Conservation (phyloP, 1,140 invertebrate species). For the Condylostylus longicornis region DNA sequence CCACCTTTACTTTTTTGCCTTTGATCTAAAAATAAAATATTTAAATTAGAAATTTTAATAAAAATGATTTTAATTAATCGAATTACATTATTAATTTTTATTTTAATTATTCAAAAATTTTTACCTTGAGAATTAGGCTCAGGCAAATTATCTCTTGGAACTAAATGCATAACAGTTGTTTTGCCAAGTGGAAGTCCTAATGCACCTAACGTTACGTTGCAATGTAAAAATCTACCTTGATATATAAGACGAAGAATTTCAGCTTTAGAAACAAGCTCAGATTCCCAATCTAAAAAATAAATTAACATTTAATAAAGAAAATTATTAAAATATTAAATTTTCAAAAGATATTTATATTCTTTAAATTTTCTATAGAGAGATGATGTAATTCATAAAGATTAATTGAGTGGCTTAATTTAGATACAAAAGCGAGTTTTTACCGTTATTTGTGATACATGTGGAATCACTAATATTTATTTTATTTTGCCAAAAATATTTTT, state of each 20-base stretch:
- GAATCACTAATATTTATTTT: too few relatives aligned
- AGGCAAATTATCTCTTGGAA: slow-evolving; percentile 95
- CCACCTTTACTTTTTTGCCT: slow-evolving; percentile 88
- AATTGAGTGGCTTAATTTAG: too few relatives aligned
- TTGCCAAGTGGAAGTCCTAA: slow-evolving; percentile 89
- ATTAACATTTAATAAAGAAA: background rate
- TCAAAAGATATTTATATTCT: background rate
- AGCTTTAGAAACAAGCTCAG: slow-evolving; percentile 86
- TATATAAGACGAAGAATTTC: slow-evolving; percentile 97
- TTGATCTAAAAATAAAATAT: slow-evolving; percentile 64
- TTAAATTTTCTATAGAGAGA: too few relatives aligned
- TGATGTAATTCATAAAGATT: too few relatives aligned
- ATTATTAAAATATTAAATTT: background rate
- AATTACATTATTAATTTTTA: background rate
- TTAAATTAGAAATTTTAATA: background rate
- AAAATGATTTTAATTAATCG: background rate
- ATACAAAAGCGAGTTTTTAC: too few relatives aligned
- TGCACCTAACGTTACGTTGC: slow-evolving; percentile 95
- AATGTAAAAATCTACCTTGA: slow-evolving; percentile 97
- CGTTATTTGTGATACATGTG: too few relatives aligned
- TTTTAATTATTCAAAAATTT: background rate
- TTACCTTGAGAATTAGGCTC: slow-evolving; percentile 96
- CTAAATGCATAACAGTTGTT: slow-evolving; percentile 98
- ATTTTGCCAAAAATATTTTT: too few relatives aligned
- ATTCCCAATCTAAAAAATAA: slow-evolving; percentile 72